Conservation (phyloP, 2,797 vertebrate genomes). For the Myripristis jacobus region DNA sequence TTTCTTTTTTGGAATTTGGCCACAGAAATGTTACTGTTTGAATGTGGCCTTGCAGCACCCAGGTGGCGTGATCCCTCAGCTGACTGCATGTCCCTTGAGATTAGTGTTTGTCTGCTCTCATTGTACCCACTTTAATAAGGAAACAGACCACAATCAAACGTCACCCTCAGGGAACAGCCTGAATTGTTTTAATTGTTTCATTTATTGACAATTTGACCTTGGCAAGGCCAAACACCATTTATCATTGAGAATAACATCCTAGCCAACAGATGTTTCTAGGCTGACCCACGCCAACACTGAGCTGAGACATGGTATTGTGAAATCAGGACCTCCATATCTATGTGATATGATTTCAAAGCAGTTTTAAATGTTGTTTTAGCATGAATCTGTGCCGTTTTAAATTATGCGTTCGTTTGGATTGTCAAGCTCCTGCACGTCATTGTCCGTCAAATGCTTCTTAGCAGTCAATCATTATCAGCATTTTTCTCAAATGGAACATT, state of each 20-base stretch:
- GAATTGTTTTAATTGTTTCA: slow-evolving; percentile 5
- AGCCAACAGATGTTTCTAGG: too few species aligned
- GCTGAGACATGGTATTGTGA: too few species aligned
- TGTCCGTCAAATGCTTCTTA: not conserved
- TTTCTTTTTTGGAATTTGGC: not conserved
- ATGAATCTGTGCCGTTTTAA: not conserved
- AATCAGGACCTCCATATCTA: too few species aligned
- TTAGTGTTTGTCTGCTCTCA: not conserved
- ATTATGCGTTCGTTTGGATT: not conserved
- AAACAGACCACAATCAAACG: slow-evolving; percentile 8
- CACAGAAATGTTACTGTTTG: slow-evolving; percentile 2
- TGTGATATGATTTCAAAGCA: too few species aligned
- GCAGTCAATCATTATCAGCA: slow-evolving; percentile 27
- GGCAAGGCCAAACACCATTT: not conserved
- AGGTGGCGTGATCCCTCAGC: slow-evolving; percentile 14
- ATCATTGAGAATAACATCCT: not conserved
- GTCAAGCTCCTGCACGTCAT: not conserved
- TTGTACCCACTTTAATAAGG: slow-evolving; percentile 2
- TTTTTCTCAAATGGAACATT: slow-evolving; percentile 13
- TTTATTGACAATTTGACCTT: slow-evolving; percentile 5
- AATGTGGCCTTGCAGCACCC: slow-evolving; percentile 6
- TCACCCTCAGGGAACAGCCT: not conserved
- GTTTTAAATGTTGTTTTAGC: too few species aligned
- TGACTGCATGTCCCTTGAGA: slow-evolving; percentile 1
- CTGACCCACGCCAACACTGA: too few species aligned